A percentile compares a stretch with the other conserved stretches of the same genome.
Evolutionary conservation across 2,888 invertebrate genomes (phyloP).

Genomic region (Hartigia nigra): DNA sequence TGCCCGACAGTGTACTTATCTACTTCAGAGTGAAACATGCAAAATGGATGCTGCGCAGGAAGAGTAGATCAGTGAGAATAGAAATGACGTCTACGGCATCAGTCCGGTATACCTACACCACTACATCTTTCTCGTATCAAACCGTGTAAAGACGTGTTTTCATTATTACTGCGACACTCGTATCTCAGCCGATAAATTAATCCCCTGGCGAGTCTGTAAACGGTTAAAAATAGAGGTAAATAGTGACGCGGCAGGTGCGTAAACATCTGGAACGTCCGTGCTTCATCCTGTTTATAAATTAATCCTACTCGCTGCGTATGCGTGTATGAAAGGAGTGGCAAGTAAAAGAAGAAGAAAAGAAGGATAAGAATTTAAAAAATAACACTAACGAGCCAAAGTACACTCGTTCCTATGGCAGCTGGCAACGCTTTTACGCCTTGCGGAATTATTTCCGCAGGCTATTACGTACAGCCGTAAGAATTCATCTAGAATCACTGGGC

Average conservation of each 20-base stretch:
- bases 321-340: neutral
- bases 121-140: neutral
- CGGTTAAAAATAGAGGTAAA: slow-evolving; percentile 30
- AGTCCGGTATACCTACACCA: neutral
- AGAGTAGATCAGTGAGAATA: neutral
- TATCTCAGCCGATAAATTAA: neutral
- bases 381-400: neutral
- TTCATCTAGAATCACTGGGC: neutral
- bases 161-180: neutral
- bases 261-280: slow-evolving; percentile 35
- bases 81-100: neutral
- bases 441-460: neutral
- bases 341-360: neutral
- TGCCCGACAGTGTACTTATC: neutral
- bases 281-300: slow-evolving; percentile 21
- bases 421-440: neutral
- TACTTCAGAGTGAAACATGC: neutral
- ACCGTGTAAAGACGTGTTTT: neutral
- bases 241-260: slow-evolving; percentile 29
- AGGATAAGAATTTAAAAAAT: neutral
- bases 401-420: neutral
- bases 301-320: slow-evolving; percentile 7
- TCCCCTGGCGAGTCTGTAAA: neutral
- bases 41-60: neutral
- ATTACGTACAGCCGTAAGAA: neutral